A percentile compares a stretch with the other conserved stretches of the same genome.
These are phyloP conservation scores for Morinoia aosen DNA, from an alignment of 2,888 invertebrate species.

Conservation along the genomic window DNA sequence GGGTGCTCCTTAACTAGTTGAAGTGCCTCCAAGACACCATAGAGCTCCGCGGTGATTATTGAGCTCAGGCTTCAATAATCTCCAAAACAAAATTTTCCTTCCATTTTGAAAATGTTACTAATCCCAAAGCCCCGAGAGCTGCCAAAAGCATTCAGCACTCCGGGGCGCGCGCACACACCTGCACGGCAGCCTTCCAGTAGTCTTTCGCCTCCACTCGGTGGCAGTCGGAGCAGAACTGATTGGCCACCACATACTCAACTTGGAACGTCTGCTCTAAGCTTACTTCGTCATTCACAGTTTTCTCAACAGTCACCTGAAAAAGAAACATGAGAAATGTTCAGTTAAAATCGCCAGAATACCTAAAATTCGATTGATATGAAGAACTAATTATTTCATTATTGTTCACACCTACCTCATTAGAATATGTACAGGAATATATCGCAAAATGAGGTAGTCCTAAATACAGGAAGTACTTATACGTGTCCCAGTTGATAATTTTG, in stretches of 20 bases:
- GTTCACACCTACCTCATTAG: background rate
- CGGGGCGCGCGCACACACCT: slow-evolving; percentile 70
- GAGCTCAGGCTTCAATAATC: no score
- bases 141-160: background rate
- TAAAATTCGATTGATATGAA: slow-evolving; percentile 69
- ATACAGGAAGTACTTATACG: no score
- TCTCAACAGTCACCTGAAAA: slow-evolving; percentile 88
- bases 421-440: background rate
- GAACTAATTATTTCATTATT: background rate
- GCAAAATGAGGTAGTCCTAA: background rate
- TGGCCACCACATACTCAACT: slow-evolving; percentile 90
- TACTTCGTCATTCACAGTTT: slow-evolving; percentile 91
- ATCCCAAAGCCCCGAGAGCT: background rate
- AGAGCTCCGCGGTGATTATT: no score
- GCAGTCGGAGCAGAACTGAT: slow-evolving; percentile 98
- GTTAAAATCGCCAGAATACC: slow-evolving; percentile 74
- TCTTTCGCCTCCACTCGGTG: slow-evolving; percentile 97
- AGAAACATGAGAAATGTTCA: background rate
- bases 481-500: no score
- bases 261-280: slow-evolving; percentile 94
- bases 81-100: no score
- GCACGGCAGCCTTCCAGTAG: slow-evolving; percentile 91
- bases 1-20: no score
- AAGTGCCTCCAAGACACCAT: no score
- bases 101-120: no score